Base-by-base conservation (phyloP, 2,113 vertebrate species). In the Festucalex cinctus region DNA sequence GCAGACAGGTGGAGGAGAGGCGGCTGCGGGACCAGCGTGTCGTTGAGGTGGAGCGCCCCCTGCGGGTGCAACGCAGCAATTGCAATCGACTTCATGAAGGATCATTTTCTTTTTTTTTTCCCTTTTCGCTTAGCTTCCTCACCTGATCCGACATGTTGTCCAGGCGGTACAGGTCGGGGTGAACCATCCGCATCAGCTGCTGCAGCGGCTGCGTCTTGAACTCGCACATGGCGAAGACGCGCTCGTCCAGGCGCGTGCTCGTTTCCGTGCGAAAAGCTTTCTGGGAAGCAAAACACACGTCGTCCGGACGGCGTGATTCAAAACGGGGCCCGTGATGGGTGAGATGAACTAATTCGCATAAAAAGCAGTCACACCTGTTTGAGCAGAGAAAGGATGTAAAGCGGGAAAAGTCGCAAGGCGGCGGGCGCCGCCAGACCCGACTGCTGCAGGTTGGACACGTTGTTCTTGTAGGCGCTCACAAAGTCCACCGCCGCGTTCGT, bases 161-260 rank as follows among this genome's bases (percentile, higher is more conserved):
- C 89, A 99, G 92, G 66, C 96, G 90, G 85, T 98, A 98, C 49
- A 99, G 88, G 86, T 95, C 94, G 1, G 97, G 95, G 76, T 99
- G 94, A 75, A 98, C 91, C 90, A 95, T 93, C 28, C 92, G 93
- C 94, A 98, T 97, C 51, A 97, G 87, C 73, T 96, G 94, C 85
- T 93, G 88, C 49, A 98, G 91, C 2, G 97, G 97, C 85, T 95
- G 95, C 74, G 90, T 93, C 91, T 99, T 99, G 67, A 99, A 96
- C 89, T 98, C 94, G 37, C 96, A 98, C 97, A 98, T 99, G 48
- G 96, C 94, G 59, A 94, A 97, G 1, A 98, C 93, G 0, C 97
- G 94, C 76, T 98, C 97, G 73, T 99, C 97, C 88, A 98, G 90
- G 37, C 96, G 94, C 0, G 96, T 98, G 77, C 95, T 96, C 2